Conservation (phyloP, 2,797 vertebrate species). For the Malacoraja senta region DNA sequence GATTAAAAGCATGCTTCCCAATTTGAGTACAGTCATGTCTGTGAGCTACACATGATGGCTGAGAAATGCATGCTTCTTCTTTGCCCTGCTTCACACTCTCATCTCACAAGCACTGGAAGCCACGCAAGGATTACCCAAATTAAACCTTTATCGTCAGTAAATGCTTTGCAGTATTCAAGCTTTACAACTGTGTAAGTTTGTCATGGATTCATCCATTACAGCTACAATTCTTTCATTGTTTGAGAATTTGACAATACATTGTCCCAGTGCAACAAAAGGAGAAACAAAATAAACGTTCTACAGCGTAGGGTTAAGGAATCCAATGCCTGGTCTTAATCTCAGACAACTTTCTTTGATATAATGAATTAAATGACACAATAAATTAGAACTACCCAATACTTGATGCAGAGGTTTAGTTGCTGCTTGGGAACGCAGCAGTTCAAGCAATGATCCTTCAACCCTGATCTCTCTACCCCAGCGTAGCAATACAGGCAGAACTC, state of each 20-base stretch:
- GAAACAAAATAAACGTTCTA: constrained; percentile 1
- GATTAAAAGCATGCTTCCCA: background rate
- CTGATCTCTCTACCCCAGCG: background rate
- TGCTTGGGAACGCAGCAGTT: constrained; percentile 24
- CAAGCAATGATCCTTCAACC: constrained; percentile 34
- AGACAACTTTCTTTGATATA: constrained; percentile 14
- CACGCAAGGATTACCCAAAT: constrained; percentile 36
- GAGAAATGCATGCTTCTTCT: too few relatives aligned
- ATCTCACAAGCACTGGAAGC: constrained; percentile 30
- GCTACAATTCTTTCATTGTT: constrained; percentile 35
- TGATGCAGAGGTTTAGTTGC: background rate
- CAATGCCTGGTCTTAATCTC: constrained; percentile 1
- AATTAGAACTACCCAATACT: constrained; percentile 2
- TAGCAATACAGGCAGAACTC: constrained; percentile 25
- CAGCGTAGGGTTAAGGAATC: constrained; percentile 26
- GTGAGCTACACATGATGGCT: background rate
- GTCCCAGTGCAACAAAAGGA: constrained; percentile 34
- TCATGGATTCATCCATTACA: constrained; percentile 37
- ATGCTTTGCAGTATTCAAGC: constrained; percentile 34
- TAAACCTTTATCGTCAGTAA: constrained; percentile 39
- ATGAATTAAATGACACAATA: constrained; percentile 13
- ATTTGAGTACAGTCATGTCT: background rate
- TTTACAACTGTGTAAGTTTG: constrained; percentile 34
- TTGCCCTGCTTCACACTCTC: background rate
- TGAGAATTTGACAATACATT: constrained; percentile 38